A percentile compares a stretch with the other conserved stretches of the same genome.
phyloP scores from a whole-genome alignment of 2,113 vertebrate species.

The Promerops cafer region DNA sequence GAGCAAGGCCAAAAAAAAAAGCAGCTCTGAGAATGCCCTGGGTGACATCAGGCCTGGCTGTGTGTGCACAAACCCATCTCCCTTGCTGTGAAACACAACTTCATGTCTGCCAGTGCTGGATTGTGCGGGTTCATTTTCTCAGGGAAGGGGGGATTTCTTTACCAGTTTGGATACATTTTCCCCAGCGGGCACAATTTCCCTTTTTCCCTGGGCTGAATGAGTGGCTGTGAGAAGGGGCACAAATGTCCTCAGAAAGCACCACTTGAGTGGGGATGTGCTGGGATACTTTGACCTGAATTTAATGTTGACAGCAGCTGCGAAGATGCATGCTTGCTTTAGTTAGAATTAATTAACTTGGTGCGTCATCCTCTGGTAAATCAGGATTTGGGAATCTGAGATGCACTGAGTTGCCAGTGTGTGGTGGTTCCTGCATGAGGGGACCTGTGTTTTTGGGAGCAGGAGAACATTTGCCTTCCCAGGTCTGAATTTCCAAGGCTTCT shows the following conservation, averaged over 20 bases:
- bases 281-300: background rate
- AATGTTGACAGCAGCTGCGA: background rate
- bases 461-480: background rate
- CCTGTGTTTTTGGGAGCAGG: accelerated
- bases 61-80: background rate
- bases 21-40: background rate
- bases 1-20: background rate
- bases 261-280: background rate
- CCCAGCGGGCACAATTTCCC: accelerated
- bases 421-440: background rate
- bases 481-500: background rate
- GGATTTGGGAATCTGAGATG: background rate
- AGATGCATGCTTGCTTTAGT: background rate
- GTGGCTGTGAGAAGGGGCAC: background rate
- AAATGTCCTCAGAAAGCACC: accelerated
- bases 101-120: background rate
- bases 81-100: background rate
- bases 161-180: background rate
- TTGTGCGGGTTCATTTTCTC: background rate
- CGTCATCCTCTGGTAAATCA: background rate
- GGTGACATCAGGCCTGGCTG: background rate
- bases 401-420: accelerated
- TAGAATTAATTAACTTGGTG: background rate
- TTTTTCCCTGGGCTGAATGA: accelerated
- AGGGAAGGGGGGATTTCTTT: background rate